Evolutionary conservation across 2,888 invertebrate species (phyloP).

Genomic region (Zonitis immaculata): DNA sequence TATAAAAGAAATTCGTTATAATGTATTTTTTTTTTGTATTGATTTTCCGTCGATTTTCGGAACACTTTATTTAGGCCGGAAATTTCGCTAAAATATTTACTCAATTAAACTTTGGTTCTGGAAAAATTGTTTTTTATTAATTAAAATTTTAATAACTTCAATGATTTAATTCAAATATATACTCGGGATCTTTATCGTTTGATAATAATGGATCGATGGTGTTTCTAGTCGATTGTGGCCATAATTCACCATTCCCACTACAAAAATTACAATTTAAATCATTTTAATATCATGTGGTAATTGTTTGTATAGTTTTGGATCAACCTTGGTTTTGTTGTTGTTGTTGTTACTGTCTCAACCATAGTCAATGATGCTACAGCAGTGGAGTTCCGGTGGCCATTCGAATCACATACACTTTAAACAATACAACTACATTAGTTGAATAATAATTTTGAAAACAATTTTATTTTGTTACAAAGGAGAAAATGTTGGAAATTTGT

Average conservation of each 20-base stretch:
- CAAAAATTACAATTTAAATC: too few species aligned
- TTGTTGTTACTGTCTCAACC: too few species aligned
- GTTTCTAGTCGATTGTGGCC: constrained; percentile 3
- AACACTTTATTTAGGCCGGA: background rate
- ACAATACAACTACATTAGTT: constrained; percentile 16
- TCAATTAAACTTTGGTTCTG: background rate
- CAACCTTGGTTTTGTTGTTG: constrained; percentile 19
- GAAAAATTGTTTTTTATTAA: too few species aligned
- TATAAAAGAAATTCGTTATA: background rate
- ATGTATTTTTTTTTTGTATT: background rate
- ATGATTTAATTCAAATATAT: too few species aligned
- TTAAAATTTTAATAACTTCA: too few species aligned
- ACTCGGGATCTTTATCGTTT: constrained; percentile 11
- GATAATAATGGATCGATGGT: constrained; percentile 8
- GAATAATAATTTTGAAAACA: background rate
- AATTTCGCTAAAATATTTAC: background rate
- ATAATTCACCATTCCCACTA: constrained; percentile 1
- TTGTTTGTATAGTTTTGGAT: too few species aligned
- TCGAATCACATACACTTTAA: constrained; percentile 25
- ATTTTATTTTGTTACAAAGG: background rate
- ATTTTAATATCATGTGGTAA: too few species aligned
- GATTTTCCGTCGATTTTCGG: background rate
- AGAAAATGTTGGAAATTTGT: too few species aligned
- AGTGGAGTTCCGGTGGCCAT: constrained; percentile 24
- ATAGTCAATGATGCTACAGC: constrained; percentile 20